Percentiles rank a stretch among this genome's conserved stretches.
These are phyloP conservation scores for Corythornis leucogaster DNA, from an alignment of 2,797 vertebrate species.

Conservation along the genomic window DNA sequence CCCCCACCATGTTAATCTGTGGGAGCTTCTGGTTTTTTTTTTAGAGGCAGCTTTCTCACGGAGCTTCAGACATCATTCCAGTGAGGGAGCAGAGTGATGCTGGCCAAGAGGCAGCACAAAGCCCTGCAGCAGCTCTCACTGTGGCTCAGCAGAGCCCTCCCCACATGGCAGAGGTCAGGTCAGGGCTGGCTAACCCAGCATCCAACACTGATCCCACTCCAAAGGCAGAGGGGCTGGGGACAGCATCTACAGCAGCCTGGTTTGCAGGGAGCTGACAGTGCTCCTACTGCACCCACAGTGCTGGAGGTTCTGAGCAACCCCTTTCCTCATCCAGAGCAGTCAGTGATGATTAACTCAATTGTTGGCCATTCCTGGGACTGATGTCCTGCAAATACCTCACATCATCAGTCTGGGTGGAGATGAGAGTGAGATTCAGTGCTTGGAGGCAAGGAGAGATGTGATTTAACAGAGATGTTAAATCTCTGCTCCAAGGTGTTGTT, in stretches of 20 bases:
- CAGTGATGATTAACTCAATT: background rate
- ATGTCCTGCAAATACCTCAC: background rate
- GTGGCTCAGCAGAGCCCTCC: background rate
- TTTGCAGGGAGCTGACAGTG: background rate
- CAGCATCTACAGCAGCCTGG: background rate
- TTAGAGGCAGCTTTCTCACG: background rate
- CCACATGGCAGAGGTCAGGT: background rate
- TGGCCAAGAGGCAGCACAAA: background rate
- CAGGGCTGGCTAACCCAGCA: background rate
- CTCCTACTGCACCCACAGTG: background rate
- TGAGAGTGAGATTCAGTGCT: background rate
- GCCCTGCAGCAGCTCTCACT: background rate
- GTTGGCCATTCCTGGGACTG: background rate
- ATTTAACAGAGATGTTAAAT: background rate
- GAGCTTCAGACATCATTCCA: background rate
- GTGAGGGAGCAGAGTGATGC: rapidly evolving
- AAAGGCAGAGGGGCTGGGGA: background rate
- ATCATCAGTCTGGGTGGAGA: rapidly evolving
- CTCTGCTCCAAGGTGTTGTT: background rate
- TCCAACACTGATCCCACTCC: background rate
- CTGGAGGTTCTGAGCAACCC: background rate
- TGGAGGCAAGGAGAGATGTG: background rate
- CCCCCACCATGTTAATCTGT: background rate
- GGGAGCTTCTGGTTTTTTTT: background rate
- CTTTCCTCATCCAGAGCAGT: background rate